Percentiles rank a stretch among this genome's conserved stretches.
Evolutionary conservation across 2,888 invertebrate genomes (phyloP).

Genomic region (Eupithecia subfuscata): DNA sequence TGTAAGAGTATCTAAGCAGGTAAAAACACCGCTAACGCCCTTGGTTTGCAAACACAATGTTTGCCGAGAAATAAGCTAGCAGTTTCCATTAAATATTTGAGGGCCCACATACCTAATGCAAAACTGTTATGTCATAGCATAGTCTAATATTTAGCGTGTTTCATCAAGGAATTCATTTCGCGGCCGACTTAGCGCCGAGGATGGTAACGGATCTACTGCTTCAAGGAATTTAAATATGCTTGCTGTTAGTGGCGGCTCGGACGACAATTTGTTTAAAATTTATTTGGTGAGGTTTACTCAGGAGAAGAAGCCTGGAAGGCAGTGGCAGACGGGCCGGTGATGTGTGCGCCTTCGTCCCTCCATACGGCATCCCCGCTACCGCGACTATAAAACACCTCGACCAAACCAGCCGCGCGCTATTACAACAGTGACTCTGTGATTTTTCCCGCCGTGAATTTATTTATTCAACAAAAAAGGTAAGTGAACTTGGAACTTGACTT

Average conservation of each 20-base stretch:
- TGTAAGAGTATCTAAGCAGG: not conserved
- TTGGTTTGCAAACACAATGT: constrained; percentile 2
- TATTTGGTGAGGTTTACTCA: not conserved
- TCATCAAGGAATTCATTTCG: constrained; percentile 5
- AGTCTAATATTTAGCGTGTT: constrained; percentile 13
- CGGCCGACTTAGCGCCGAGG: not conserved
- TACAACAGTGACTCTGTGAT: constrained; percentile 82
- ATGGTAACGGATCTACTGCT: not conserved
- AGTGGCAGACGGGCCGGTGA: constrained; percentile 31
- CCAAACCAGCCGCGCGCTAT: constrained; percentile 81
- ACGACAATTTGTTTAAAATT: not conserved
- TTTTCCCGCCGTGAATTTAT: constrained; percentile 79
- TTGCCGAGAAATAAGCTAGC: constrained; percentile 9
- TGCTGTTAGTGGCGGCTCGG: not conserved
- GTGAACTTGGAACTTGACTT: constrained; percentile 68
- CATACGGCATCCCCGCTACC: constrained; percentile 77
- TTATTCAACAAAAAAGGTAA: constrained; percentile 75
- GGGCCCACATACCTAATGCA: not conserved
- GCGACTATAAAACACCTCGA: constrained; percentile 77
- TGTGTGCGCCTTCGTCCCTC: constrained; percentile 55
- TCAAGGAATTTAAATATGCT: not conserved
- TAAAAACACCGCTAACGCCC: constrained; percentile 1
- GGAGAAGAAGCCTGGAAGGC: constrained; percentile 17
- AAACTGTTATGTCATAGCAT: constrained; percentile 6
- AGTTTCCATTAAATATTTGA: constrained; percentile 21